A percentile compares a stretch with the other conserved stretches of the same genome.
phyloP scores from a whole-genome alignment of 2,797 vertebrate species.

The Tolypeutes matacus region DNA sequence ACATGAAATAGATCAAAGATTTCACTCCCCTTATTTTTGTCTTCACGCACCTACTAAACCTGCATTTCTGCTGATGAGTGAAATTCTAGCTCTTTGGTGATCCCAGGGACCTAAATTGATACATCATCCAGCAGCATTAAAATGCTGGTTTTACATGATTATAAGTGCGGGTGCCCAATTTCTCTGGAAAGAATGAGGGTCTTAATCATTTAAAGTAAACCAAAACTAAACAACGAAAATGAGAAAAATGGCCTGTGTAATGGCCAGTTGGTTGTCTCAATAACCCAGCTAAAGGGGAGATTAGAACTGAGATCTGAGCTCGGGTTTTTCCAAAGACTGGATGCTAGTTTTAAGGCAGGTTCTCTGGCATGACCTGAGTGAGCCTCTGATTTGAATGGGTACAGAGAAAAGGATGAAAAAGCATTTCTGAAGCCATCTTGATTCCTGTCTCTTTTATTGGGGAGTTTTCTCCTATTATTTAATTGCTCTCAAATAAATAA shows the following conservation, averaged over 20 bases:
- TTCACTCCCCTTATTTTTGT: slow-evolving; percentile 74
- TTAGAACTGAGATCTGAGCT: slow-evolving; percentile 40
- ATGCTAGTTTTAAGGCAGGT: neutral
- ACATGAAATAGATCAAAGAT: slow-evolving; percentile 75
- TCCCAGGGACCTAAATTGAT: slow-evolving; percentile 72
- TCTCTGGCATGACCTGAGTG: neutral
- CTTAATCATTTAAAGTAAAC: slow-evolving; percentile 79
- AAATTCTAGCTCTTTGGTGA: slow-evolving; percentile 80
- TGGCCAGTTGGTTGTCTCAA: slow-evolving; percentile 10
- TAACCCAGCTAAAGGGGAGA: slow-evolving; percentile 15
- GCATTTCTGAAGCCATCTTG: slow-evolving; percentile 35
- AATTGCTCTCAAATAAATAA: neutral
- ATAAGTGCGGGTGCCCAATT: slow-evolving; percentile 72
- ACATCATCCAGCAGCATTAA: slow-evolving; percentile 75
- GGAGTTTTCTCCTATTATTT: neutral
- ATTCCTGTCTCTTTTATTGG: neutral
- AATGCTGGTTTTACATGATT: slow-evolving; percentile 76
- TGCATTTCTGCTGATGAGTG: slow-evolving; percentile 76
- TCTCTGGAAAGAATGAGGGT: slow-evolving; percentile 71
- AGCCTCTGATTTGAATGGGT: neutral
- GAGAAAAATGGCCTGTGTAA: slow-evolving; percentile 62
- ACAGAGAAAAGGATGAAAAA: neutral
- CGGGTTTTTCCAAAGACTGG: neutral
- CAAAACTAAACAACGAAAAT: slow-evolving; percentile 81
- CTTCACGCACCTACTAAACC: slow-evolving; percentile 82